Percentiles rank a stretch among this genome's conserved stretches.
Conservation (phyloP, 2,888 invertebrate genomes). For the Drosophila cyrtoloma region DNA sequence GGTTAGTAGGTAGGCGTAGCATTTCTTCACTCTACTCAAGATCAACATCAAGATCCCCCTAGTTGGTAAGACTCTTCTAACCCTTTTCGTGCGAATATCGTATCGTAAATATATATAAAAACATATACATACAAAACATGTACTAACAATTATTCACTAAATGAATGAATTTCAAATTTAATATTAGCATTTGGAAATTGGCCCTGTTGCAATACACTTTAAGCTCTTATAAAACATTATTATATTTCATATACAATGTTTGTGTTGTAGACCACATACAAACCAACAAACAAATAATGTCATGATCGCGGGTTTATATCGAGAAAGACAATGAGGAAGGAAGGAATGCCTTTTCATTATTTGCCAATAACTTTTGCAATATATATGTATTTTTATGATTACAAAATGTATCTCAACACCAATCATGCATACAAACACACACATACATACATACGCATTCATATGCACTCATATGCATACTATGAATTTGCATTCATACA, state of each 20-base stretch:
- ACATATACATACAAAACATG: background rate
- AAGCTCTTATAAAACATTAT: conserved; percentile 58
- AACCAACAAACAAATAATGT: background rate
- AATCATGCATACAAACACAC: conserved; percentile 57
- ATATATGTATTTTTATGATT: conserved; percentile 41
- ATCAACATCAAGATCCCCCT: conserved; percentile 39
- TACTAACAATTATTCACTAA: conserved; percentile 35
- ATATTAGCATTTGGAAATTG: conserved; percentile 74
- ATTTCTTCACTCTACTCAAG: conserved; percentile 42
- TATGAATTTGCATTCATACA: conserved; percentile 23
- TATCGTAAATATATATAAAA: conserved; percentile 7
- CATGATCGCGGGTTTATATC: conserved; percentile 15
- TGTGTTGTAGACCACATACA: conserved; percentile 25
- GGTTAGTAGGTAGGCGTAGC: conserved; percentile 69
- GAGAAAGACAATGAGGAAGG: background rate
- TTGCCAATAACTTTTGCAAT: conserved; percentile 55
- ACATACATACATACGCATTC: conserved; percentile 44
- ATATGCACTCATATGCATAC: conserved; percentile 36
- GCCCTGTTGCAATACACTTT: conserved; percentile 74
- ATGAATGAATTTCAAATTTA: conserved; percentile 51
- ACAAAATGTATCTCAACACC: conserved; percentile 72
- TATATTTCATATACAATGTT: conserved; percentile 17
- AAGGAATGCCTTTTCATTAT: conserved; percentile 33
- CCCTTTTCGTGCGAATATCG: conserved; percentile 31
- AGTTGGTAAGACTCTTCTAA: conserved; percentile 56